phyloP scores from a whole-genome alignment of 2,113 vertebrate species.

The Panurus biarmicus region DNA sequence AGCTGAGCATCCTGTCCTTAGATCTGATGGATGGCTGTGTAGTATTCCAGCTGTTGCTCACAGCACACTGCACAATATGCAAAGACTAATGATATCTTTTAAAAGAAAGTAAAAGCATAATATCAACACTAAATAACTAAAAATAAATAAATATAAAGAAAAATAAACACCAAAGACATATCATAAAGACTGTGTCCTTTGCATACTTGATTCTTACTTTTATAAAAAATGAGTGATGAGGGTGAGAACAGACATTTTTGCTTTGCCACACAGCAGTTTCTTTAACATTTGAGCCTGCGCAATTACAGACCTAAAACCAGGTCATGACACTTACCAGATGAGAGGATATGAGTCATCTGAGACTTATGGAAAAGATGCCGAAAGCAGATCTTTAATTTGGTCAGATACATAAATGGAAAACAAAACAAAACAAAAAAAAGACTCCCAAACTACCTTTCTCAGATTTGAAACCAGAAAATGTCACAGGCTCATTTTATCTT shows the following conservation, averaged over 20 bases:
- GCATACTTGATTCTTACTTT: neutral
- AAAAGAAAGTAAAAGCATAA: neutral
- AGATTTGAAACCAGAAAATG: neutral
- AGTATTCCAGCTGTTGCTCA: neutral
- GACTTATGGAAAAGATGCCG: neutral
- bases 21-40: neutral
- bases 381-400: neutral
- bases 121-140: neutral
- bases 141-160: neutral
- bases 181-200: neutral
- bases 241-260: neutral
- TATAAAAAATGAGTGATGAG: neutral
- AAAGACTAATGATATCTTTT: neutral
- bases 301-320: neutral
- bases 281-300: neutral
- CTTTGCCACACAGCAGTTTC: neutral
- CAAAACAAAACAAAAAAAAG: neutral
- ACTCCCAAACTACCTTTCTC: neutral
- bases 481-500: neutral
- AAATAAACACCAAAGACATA: neutral
- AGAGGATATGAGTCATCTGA: conserved; percentile 26
- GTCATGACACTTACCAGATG: neutral
- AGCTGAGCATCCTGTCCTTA: neutral
- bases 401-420: neutral
- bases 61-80: neutral